phyloP scores from a whole-genome alignment of 2,797 vertebrate genomes.

The Fratercula arctica region DNA sequence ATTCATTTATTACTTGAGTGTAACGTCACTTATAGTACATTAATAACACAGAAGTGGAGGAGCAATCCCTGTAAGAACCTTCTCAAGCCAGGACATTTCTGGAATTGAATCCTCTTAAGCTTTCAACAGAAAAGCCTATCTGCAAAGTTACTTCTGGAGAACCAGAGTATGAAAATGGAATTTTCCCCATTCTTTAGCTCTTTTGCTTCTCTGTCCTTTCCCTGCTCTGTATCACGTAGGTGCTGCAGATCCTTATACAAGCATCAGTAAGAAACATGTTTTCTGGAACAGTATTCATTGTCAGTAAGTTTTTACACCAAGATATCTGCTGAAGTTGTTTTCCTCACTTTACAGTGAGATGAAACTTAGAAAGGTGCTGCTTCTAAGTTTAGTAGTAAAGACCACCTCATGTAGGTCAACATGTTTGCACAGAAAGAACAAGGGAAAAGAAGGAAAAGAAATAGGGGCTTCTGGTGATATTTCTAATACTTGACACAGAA shows the following conservation, averaged over 20 bases:
- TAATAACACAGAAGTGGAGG: neutral
- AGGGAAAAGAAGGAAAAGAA: neutral
- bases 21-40: neutral
- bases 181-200: neutral
- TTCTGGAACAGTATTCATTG: neutral
- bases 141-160: neutral
- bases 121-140: neutral
- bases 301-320: neutral
- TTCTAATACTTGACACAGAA: neutral
- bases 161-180: neutral
- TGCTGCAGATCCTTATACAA: neutral
- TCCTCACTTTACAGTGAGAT: neutral
- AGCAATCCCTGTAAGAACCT: neutral
- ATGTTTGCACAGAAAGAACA: neutral
- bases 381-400: neutral
- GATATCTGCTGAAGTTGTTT: neutral
- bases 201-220: neutral
- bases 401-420: neutral
- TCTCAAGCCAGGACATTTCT: neutral
- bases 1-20: neutral
- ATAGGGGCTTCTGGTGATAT: neutral
- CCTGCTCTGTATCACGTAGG: neutral
- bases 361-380: neutral
- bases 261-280: neutral
- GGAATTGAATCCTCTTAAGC: neutral